Evolutionary conservation across 2,797 vertebrate species (phyloP).

Genomic region (Rhinichthys osculus): DNA sequence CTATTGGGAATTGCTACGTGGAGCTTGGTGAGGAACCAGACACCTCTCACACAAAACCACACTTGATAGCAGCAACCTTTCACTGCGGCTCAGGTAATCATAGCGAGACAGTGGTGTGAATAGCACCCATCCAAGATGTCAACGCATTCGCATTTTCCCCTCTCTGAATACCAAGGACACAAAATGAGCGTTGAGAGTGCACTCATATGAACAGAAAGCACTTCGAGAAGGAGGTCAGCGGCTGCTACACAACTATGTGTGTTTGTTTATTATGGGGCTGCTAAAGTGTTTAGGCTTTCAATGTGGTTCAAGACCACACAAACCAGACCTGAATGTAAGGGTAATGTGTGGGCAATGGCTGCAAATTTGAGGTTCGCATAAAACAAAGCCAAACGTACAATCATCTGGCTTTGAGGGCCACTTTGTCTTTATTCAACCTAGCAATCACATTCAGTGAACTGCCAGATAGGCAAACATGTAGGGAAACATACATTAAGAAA

Average conservation of each 20-base stretch:
- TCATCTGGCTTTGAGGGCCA: slow-evolving; percentile 26
- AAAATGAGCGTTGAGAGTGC: slow-evolving; percentile 32
- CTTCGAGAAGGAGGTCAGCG: slow-evolving; percentile 18
- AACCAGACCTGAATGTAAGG: slow-evolving; percentile 29
- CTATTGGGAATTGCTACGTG: neutral
- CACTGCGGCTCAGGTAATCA: slow-evolving; percentile 48
- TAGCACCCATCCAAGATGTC: slow-evolving; percentile 46
- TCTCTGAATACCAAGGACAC: slow-evolving; percentile 36
- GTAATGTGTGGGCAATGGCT: slow-evolving; percentile 32
- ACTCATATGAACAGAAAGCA: slow-evolving; percentile 11
- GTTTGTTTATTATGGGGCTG: slow-evolving; percentile 47
- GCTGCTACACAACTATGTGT: slow-evolving; percentile 9
- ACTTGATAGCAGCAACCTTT: slow-evolving; percentile 37
- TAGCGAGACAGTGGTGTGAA: slow-evolving; percentile 42
- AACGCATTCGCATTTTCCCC: slow-evolving; percentile 30
- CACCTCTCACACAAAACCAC: slow-evolving; percentile 20
- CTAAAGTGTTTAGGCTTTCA: slow-evolving; percentile 37
- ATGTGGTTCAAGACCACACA: slow-evolving; percentile 38
- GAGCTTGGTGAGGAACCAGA: slow-evolving; percentile 20
- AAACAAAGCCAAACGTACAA: slow-evolving; percentile 42
- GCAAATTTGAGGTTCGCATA: slow-evolving; percentile 29
- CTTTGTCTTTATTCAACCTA: slow-evolving; percentile 50
- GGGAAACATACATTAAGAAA: slow-evolving; percentile 18
- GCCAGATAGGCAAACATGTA: slow-evolving; percentile 37
- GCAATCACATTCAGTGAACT: slow-evolving; percentile 53